A percentile compares a stretch with the other conserved stretches of the same genome.
Evolutionary conservation across 2,113 vertebrate species (phyloP).

Genomic region (Trichechus manatus): DNA sequence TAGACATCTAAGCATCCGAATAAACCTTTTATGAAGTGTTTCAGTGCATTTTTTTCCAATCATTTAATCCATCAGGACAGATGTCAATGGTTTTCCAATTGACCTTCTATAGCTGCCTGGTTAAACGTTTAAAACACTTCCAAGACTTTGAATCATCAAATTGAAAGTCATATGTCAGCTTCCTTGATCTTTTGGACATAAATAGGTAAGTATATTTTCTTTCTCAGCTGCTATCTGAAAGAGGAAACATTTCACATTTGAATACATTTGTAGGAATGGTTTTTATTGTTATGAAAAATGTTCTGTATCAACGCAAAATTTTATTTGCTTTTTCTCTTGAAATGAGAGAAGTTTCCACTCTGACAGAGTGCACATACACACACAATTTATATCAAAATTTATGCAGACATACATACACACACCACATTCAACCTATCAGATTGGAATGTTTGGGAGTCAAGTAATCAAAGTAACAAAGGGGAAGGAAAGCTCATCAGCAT

Average conservation of each 20-base stretch:
- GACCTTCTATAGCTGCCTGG: not conserved
- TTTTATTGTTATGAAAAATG: not conserved
- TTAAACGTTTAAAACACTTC: not conserved
- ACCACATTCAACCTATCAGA: not conserved
- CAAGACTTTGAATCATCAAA: not conserved
- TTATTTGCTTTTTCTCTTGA: not conserved
- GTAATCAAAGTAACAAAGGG: not conserved
- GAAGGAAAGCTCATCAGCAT: not conserved
- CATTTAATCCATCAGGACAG: not conserved
- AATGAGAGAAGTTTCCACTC: not conserved
- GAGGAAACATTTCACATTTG: not conserved
- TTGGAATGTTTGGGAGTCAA: not conserved
- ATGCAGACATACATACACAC: not conserved
- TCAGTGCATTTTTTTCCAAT: not conserved
- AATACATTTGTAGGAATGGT: not conserved
- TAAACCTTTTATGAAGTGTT: not conserved
- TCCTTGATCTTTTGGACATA: not conserved
- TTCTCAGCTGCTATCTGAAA: not conserved
- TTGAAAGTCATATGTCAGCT: not conserved
- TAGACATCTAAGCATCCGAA: not conserved
- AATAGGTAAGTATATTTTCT: slow-evolving; percentile 47
- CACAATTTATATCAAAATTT: not conserved
- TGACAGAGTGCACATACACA: no score
- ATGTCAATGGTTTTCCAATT: not conserved
- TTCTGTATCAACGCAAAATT: not conserved